Conservation (phyloP, 2,797 vertebrate genomes). For the Rhynchotus rufescens region DNA sequence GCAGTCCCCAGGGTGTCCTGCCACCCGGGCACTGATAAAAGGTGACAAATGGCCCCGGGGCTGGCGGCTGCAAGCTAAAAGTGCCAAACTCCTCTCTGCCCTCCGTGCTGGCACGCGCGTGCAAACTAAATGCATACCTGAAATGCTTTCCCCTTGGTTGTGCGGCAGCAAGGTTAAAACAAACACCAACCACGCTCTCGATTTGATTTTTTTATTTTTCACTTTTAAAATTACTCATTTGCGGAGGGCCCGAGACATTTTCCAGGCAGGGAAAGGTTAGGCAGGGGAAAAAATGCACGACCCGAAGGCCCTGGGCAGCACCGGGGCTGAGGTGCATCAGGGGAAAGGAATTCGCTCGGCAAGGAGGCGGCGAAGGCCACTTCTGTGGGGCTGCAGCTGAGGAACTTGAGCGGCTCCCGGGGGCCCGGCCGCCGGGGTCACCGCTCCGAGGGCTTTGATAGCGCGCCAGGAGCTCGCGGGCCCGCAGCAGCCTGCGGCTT, state of each 20-base stretch:
- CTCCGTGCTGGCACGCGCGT: background rate
- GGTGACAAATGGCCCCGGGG: too few species aligned
- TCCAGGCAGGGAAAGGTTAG: background rate
- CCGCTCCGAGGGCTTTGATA: background rate
- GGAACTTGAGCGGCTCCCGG: background rate
- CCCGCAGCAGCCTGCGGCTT: background rate
- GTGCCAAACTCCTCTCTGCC: background rate
- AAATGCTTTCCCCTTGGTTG: background rate
- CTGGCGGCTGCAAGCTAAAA: too few species aligned
- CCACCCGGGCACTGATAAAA: too few species aligned
- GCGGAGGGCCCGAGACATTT: background rate
- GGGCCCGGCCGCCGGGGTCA: background rate
- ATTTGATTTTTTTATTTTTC: too few species aligned
- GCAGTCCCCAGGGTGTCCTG: background rate
- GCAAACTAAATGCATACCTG: accelerated
- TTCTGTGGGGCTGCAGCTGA: accelerated
- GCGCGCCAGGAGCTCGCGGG: accelerated
- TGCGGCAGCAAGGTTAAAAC: background rate
- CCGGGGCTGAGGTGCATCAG: accelerated
- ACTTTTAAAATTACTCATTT: background rate
- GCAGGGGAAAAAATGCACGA: background rate
- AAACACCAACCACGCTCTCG: background rate
- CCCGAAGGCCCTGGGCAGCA: accelerated
- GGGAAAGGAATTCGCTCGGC: background rate
- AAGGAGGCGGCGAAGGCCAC: accelerated